These are phyloP conservation scores for Drosophila nigricruria DNA, from an alignment of 2,888 invertebrate genomes.

Conservation along the genomic window DNA sequence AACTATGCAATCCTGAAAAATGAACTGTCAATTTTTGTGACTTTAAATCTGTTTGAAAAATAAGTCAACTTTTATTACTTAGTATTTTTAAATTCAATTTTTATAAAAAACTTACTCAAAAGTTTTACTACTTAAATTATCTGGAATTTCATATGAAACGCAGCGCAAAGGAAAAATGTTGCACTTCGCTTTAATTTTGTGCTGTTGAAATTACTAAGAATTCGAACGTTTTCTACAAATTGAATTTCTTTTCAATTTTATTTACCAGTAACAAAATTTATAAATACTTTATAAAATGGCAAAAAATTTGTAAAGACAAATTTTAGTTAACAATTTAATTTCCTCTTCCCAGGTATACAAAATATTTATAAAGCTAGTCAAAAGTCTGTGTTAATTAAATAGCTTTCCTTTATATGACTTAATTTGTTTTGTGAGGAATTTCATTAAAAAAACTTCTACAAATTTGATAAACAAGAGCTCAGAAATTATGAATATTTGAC, in stretches of 20 bases:
- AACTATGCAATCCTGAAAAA: not conserved
- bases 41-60: not conserved
- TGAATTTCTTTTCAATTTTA: not conserved
- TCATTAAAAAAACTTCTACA: too few relatives aligned
- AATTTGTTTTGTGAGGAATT: not conserved
- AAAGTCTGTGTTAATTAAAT: not conserved
- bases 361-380: not conserved
- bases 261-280: not conserved
- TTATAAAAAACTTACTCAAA: not conserved
- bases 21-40: not conserved
- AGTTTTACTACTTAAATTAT: not conserved
- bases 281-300: not conserved
- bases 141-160: not conserved
- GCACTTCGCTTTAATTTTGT: not conserved
- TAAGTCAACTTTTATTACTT: too few relatives aligned
- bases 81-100: not conserved
- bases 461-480: too few relatives aligned
- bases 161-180: not conserved
- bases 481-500: not conserved
- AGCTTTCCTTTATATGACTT: too few relatives aligned
- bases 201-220: not conserved
- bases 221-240: not conserved
- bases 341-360: not conserved
- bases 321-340: not conserved
- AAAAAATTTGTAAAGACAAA: not conserved